Evolutionary conservation across 2,113 vertebrate species (phyloP).

Genomic region (Prunella fulvescens): DNA sequence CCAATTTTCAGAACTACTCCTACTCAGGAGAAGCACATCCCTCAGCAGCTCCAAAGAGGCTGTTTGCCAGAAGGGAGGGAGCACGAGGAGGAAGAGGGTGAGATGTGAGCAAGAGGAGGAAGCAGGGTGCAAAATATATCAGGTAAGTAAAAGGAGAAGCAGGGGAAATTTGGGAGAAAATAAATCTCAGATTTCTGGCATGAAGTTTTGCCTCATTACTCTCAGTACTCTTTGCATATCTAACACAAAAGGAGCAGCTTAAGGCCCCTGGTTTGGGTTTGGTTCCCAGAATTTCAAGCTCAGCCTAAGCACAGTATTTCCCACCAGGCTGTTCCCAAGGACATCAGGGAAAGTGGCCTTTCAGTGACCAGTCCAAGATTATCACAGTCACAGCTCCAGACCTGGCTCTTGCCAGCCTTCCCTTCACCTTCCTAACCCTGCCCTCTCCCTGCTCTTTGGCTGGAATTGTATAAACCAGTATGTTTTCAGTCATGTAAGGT

Average conservation of each 20-base stretch:
- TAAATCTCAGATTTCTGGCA: not conserved
- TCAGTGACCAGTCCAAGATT: not conserved
- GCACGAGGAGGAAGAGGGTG: not conserved
- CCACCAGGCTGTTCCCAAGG: not conserved
- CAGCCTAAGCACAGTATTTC: not conserved
- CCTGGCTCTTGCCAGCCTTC: not conserved
- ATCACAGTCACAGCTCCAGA: not conserved
- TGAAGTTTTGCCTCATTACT: not conserved
- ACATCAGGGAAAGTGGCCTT: not conserved
- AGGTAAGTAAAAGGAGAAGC: not conserved
- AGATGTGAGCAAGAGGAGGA: not conserved
- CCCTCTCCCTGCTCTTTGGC: not conserved
- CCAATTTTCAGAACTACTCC: slow-evolving; percentile 21
- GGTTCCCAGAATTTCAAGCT: not conserved
- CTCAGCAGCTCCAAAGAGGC: not conserved
- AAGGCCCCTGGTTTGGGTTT: not conserved
- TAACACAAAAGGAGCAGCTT: not conserved
- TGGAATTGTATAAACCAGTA: not conserved
- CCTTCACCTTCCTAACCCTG: not conserved
- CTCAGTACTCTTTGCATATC: not conserved
- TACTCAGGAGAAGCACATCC: not conserved
- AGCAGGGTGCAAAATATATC: not conserved
- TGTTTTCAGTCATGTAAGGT: not conserved
- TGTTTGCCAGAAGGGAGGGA: not conserved
- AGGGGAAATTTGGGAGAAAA: not conserved